phyloP scores from a whole-genome alignment of 2,888 invertebrate genomes.

The Clanis bilineata region DNA sequence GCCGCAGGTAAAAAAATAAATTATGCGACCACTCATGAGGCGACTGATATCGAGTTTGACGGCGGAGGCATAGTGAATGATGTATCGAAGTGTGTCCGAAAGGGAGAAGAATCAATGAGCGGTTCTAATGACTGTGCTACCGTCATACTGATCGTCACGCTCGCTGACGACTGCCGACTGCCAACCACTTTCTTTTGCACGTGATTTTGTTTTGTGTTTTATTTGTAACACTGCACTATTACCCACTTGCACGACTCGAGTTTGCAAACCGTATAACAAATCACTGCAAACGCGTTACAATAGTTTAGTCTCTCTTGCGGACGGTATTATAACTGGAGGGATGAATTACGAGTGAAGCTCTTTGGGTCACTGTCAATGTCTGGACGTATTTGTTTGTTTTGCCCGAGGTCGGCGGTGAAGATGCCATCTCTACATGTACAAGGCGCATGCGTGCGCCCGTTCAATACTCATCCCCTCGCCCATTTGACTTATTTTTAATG shows the following conservation, averaged over 20 bases:
- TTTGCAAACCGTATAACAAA: not conserved
- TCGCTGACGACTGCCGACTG: constrained; percentile 51
- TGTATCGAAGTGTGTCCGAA: constrained; percentile 66
- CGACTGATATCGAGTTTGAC: constrained; percentile 51
- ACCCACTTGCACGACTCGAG: not conserved
- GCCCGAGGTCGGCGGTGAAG: constrained; percentile 53
- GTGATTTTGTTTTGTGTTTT: constrained; percentile 60
- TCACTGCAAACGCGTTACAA: not conserved
- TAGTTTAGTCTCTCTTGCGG: constrained; percentile 16
- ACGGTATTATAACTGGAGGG: constrained; percentile 32
- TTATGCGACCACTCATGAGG: constrained; percentile 34
- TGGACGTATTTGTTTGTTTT: constrained; percentile 71
- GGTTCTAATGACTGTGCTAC: constrained; percentile 52
- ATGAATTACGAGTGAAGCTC: constrained; percentile 32
- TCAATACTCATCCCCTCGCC: constrained; percentile 63
- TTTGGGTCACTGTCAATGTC: constrained; percentile 66
- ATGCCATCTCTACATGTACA: constrained; percentile 38
- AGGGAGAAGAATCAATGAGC: constrained; percentile 58
- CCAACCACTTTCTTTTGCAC: constrained; percentile 74
- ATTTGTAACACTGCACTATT: constrained; percentile 5
- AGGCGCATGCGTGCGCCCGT: constrained; percentile 70
- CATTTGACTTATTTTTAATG: constrained; percentile 50
- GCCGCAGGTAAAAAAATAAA: constrained; percentile 22
- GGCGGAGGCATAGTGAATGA: constrained; percentile 54
- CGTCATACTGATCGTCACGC: constrained; percentile 66